Evolutionary conservation across 2,888 invertebrate genomes (phyloP), one percentile per base, ranked within the genome.

Genomic region (Liodrosophila aerea): DNA sequence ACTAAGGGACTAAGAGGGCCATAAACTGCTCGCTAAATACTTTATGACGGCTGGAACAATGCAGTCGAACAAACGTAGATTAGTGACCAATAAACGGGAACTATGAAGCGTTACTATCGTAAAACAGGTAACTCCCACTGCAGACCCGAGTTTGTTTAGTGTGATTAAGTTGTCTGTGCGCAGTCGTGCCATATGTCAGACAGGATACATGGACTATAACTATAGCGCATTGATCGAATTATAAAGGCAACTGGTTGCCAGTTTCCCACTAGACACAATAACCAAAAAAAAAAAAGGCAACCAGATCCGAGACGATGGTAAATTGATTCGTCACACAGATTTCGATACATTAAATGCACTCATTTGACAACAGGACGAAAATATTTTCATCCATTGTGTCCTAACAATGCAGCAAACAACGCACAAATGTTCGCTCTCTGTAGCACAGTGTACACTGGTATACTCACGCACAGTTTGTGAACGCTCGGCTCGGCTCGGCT

Each of bases 361-460:
- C 89, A 89, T 89, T 88, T 89, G 88, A 89, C 89, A 89, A 89
- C 88, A 89, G 89, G 88, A 89, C 87, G 88, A 89, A 88, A 89
- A 88, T 85, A 88, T 86, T 88, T 87, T 85, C 75, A 76, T 78
- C 81, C 70, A 75, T 85, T 85, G 85, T 85, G 85, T 85, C 75
- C 84, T 64, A 85, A 85, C 76, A 82, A 74, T 72, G 37, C 59
- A 64, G 43, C 44, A n/a, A n/a, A n/a, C n/a, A n/a, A n/a, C n/a
- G n/a, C n/a, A n/a, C n/a, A n/a, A n/a, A n/a, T n/a, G n/a, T n/a
- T n/a, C n/a, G n/a, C n/a, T n/a, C n/a, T n/a, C n/a, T n/a, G n/a
- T n/a, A n/a, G n/a, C 7, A 54, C 51, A 52, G 41, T 34, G 43
- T 33, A 15, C 34, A 43, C 44, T 43, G n/a, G n/a, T n/a, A n/a